Conservation (phyloP, 2,113 vertebrate genomes). For the Peromyscus californicus region DNA sequence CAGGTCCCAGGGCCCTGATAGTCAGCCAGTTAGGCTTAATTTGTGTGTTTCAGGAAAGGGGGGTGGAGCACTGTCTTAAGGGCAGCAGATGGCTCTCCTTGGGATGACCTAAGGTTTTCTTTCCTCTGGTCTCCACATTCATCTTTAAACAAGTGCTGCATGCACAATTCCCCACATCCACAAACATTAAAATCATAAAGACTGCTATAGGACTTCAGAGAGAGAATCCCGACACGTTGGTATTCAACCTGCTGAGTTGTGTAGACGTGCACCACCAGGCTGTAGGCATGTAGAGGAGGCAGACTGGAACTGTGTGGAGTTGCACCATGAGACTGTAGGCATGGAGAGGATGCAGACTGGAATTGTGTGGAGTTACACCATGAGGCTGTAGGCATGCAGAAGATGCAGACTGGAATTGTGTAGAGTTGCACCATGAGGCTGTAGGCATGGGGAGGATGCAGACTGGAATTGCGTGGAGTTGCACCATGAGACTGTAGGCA, state of each 20-base stretch:
- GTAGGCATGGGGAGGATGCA: not conserved
- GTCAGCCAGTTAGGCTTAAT: not conserved
- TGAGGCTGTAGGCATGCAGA: not conserved
- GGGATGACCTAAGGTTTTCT: not conserved
- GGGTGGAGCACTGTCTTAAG: not conserved
- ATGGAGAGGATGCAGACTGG: not conserved
- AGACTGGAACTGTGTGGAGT: not conserved
- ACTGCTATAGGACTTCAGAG: not conserved
- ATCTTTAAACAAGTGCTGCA: not conserved
- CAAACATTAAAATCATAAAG: not conserved
- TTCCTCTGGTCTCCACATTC: not conserved
- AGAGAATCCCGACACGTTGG: not conserved
- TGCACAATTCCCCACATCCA: not conserved
- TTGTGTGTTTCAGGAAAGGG: too few relatives aligned
- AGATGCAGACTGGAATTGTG: not conserved
- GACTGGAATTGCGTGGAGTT: not conserved
- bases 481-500: not conserved
- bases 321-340: not conserved
- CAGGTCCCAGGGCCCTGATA: not conserved
- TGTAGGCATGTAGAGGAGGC: not conserved
- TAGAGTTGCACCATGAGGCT: not conserved
- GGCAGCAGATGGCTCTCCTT: too few relatives aligned
- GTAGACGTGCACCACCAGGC: not conserved
- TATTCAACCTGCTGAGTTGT: not conserved
- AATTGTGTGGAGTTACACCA: not conserved